phyloP scores from a whole-genome alignment of 1,140 invertebrate species.

The Drosophila kepulauana region DNA sequence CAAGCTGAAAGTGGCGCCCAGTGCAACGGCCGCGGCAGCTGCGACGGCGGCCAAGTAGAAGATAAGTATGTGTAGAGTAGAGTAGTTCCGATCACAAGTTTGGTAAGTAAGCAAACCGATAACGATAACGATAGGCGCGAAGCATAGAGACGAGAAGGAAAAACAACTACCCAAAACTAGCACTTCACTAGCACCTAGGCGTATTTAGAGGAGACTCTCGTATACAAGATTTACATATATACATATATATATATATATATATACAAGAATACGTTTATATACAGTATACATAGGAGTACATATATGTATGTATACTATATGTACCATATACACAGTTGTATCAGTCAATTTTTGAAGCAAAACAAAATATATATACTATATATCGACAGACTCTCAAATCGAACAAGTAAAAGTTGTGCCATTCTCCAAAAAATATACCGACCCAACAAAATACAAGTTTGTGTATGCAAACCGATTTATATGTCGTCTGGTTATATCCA shows the following conservation, averaged over 20 bases:
- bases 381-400: constrained; percentile 49
- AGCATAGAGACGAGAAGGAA: constrained; percentile 1
- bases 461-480: background rate
- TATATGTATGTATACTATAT: constrained; percentile 27
- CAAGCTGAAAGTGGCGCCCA: constrained; percentile 74
- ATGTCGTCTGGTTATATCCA: constrained; percentile 20
- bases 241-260: constrained; percentile 68
- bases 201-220: constrained; percentile 55
- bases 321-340: constrained; percentile 53
- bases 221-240: constrained; percentile 77
- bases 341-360: constrained; percentile 59
- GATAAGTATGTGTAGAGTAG: constrained; percentile 21
- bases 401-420: constrained; percentile 40
- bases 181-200: constrained; percentile 61
- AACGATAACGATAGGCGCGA: constrained; percentile 10
- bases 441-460: constrained; percentile 5
- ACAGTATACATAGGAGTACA: constrained; percentile 52
- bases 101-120: constrained; percentile 55
- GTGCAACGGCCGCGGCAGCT: constrained; percentile 63
- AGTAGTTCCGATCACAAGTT: constrained; percentile 20
- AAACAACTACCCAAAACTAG: constrained; percentile 51
- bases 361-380: background rate
- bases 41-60: constrained; percentile 72
- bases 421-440: constrained; percentile 36
- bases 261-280: constrained; percentile 56